phyloP scores from a whole-genome alignment of 92 coral and sea anemone species.

The Pocillopora grandis region DNA sequence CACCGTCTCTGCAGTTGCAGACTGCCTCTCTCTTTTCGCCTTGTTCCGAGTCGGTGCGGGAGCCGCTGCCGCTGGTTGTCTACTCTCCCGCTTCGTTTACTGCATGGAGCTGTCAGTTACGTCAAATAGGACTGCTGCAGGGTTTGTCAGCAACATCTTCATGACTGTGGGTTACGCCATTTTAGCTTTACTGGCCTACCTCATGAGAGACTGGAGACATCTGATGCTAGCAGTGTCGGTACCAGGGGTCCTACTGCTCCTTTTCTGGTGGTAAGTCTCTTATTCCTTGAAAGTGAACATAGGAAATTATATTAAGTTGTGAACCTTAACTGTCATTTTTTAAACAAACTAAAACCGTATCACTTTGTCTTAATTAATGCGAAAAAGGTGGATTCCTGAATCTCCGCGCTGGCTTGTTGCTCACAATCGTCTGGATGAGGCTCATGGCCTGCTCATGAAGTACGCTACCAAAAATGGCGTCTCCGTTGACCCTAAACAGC shows the following conservation, averaged over 20 bases:
- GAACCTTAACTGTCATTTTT: no score
- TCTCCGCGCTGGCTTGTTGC: conserved; percentile 87
- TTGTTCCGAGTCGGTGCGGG: conserved; percentile 78
- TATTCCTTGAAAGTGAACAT: neutral
- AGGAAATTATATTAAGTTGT: no score
- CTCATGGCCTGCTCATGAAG: conserved; percentile 51
- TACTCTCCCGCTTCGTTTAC: conserved; percentile 77
- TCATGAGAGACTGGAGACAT: conserved; percentile 77
- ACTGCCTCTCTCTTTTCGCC: conserved; percentile 79
- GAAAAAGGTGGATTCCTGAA: conserved; percentile 68
- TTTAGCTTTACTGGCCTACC: conserved; percentile 63
- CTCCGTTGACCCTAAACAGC: conserved; percentile 43
- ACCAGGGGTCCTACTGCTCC: conserved; percentile 57
- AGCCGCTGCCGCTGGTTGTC: conserved; percentile 75
- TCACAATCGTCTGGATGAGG: conserved; percentile 71
- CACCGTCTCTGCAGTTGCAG: conserved; percentile 58
- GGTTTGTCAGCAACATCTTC: conserved; percentile 72
- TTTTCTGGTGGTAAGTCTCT: conserved; percentile 66
- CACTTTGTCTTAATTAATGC: neutral
- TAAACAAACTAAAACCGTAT: no score
- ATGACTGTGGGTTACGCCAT: conserved; percentile 67
- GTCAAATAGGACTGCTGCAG: conserved; percentile 75
- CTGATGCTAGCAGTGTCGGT: conserved; percentile 60
- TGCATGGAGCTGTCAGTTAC: conserved; percentile 78
- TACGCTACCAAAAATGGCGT: conserved; percentile 72